phyloP scores from a whole-genome alignment of 2,888 invertebrate genomes.

The Apamea epomidion region DNA sequence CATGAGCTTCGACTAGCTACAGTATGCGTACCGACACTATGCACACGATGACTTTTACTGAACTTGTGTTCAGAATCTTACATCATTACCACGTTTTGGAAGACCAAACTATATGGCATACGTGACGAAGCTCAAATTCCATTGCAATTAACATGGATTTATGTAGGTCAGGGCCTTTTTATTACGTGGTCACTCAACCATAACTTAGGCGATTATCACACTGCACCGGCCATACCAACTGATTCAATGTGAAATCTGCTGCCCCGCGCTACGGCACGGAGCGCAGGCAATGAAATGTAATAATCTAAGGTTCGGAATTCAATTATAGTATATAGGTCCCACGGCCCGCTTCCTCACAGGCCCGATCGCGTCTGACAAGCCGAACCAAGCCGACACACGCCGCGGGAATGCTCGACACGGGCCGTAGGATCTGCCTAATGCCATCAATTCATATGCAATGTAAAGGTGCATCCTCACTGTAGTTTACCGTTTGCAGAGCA shows the following conservation, averaged over 20 bases:
- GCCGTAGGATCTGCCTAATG: background rate
- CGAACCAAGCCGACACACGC: too few relatives aligned
- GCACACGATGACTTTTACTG: background rate
- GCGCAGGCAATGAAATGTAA: background rate
- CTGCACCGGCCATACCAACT: background rate
- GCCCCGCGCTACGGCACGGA: background rate
- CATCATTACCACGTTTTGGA: background rate
- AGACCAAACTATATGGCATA: background rate
- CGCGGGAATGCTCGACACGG: too few relatives aligned
- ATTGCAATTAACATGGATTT: background rate
- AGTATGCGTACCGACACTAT: background rate
- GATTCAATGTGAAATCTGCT: background rate
- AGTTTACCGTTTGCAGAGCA: background rate
- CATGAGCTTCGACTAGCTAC: slow-evolving; percentile 87
- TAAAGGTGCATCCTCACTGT: background rate
- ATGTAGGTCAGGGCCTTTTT: too few relatives aligned
- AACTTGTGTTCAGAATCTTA: background rate
- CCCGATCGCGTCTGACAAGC: too few relatives aligned
- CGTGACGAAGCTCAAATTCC: background rate
- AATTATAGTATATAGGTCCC: background rate
- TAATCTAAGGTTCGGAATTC: background rate
- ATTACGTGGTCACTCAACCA: too few relatives aligned
- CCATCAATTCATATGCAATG: background rate
- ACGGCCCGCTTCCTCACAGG: too few relatives aligned
- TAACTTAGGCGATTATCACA: too few relatives aligned